phyloP scores from a whole-genome alignment of 2,888 invertebrate genomes.

The Portevinia maculata region DNA sequence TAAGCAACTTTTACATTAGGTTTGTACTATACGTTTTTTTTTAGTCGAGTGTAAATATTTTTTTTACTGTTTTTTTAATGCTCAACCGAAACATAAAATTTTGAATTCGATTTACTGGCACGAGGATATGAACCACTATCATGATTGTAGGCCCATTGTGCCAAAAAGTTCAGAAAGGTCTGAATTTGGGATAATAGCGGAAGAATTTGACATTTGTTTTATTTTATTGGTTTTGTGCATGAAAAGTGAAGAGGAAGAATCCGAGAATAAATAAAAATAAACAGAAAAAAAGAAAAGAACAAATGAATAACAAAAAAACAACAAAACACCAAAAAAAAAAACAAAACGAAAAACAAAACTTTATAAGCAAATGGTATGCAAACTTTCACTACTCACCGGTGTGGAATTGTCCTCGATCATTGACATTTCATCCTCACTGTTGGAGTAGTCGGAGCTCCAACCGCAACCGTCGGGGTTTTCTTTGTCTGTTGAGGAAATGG shows the following conservation, averaged over 20 bases:
- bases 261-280: slow-evolving; percentile 75
- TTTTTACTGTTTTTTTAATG: slow-evolving; percentile 75
- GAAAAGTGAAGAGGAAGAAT: slow-evolving; percentile 79
- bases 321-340: slow-evolving; percentile 74
- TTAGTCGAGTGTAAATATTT: no score
- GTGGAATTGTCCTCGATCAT: slow-evolving; percentile 86
- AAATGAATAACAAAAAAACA: slow-evolving; percentile 68
- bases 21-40: slow-evolving; percentile 66
- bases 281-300: slow-evolving; percentile 54
- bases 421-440: slow-evolving; percentile 93
- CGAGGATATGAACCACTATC: slow-evolving; percentile 80
- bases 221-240: slow-evolving; percentile 76
- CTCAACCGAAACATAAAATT: slow-evolving; percentile 82
- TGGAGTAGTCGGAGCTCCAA: slow-evolving; percentile 96
- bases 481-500: slow-evolving; percentile 78
- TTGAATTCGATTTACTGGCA: slow-evolving; percentile 82
- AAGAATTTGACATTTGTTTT: slow-evolving; percentile 30
- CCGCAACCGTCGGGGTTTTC: slow-evolving; percentile 88
- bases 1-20: slow-evolving; percentile 10
- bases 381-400: slow-evolving; percentile 83
- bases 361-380: slow-evolving; percentile 27
- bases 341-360: slow-evolving; percentile 44
- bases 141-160: slow-evolving; percentile 80
- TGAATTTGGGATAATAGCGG: slow-evolving; percentile 66
- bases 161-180: slow-evolving; percentile 81